These are phyloP conservation scores for Ectemnius continuus DNA, from an alignment of 2,888 invertebrate genomes.

Conservation along the genomic window DNA sequence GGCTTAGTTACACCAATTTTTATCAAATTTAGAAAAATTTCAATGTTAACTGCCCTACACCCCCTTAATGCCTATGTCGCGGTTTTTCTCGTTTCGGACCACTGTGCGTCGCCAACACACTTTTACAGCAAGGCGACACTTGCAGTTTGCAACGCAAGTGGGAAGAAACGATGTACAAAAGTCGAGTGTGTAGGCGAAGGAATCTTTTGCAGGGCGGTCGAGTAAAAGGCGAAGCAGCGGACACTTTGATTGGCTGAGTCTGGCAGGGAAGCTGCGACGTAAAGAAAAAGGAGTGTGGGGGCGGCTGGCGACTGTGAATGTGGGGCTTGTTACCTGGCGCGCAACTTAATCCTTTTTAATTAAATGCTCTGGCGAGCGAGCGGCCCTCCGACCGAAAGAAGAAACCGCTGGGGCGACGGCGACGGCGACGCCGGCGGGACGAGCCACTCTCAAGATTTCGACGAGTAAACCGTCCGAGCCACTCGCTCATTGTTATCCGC, in stretches of 20 bases:
- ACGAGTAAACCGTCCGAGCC: slow-evolving; percentile 19
- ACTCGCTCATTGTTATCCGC: too few relatives aligned
- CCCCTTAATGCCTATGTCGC: too few relatives aligned
- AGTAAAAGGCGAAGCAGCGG: slow-evolving; percentile 34
- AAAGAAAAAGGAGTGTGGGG: slow-evolving; percentile 42
- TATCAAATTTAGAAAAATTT: too few relatives aligned
- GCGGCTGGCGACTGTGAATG: slow-evolving; percentile 50
- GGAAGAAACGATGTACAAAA: background rate
- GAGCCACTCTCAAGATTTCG: background rate
- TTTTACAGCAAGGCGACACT: too few relatives aligned
- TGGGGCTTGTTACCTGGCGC: slow-evolving; percentile 63
- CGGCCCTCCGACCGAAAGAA: slow-evolving; percentile 25
- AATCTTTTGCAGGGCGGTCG: slow-evolving; percentile 31
- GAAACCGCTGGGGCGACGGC: background rate
- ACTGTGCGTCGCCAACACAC: too few relatives aligned
- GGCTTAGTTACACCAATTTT: too few relatives aligned
- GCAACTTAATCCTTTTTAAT: slow-evolving; percentile 73
- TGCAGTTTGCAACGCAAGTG: background rate
- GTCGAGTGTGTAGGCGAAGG: slow-evolving; percentile 3
- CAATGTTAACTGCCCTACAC: too few relatives aligned
- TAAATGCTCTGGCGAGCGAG: slow-evolving; percentile 68
- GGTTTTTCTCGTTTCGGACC: too few relatives aligned
- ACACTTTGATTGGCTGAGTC: slow-evolving; percentile 63
- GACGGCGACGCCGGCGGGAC: background rate
- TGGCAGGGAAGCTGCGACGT: slow-evolving; percentile 47